Base-by-base conservation (phyloP, 2,797 vertebrate species). In the Euphonia xanthogaster region DNA sequence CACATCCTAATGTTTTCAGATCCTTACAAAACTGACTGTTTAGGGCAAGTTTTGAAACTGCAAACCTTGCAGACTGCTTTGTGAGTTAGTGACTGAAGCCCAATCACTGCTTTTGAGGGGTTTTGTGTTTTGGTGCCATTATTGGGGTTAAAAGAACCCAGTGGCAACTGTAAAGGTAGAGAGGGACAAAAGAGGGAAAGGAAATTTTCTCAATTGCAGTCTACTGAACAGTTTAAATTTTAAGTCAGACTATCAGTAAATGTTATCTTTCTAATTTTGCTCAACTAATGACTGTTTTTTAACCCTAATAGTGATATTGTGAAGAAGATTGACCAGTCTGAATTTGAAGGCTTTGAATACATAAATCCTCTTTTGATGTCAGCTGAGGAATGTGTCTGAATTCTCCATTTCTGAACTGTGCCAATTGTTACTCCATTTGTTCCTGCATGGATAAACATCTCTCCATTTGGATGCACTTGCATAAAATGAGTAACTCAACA, bases 331-430 rank as follows among this genome's bases (percentile, higher is more conserved):
- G 99, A 99, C 97, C 99, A 99, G 97, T 99, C 99, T 55, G 99
- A 99, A 97, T 99, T 99, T 92, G 99, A 99, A 98, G 99, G 99
- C 40, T 99, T 99, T 71, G 99, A 99, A 97, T 99, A 99, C 96
- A 99, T 99, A 97, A 99, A 99, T 98, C 99, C 99, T 68, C 99
- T 99, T 62, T 95, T 99, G 98, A 99, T 99, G 99, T 99, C 99
- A 19, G 99, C 99, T 24, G 99, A 99, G 97, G 99, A 99, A 97
- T 99, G 99, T 90, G 99, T 99, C 98, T 99, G 98, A 98, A 78
- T 84, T 84, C 92, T 80, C 92, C 74, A 11, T 67, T 89, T 96
- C 67, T 77, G 94, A 93, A 67, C 96, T 90, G 55, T 97, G 96
- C 96, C 89, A 96, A 80, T 95, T 78, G 80, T 96, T 97, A 66